A percentile compares a stretch with the other conserved stretches of the same genome.
Conservation (phyloP, 2,113 vertebrate genomes). For the Microtus oregoni region DNA sequence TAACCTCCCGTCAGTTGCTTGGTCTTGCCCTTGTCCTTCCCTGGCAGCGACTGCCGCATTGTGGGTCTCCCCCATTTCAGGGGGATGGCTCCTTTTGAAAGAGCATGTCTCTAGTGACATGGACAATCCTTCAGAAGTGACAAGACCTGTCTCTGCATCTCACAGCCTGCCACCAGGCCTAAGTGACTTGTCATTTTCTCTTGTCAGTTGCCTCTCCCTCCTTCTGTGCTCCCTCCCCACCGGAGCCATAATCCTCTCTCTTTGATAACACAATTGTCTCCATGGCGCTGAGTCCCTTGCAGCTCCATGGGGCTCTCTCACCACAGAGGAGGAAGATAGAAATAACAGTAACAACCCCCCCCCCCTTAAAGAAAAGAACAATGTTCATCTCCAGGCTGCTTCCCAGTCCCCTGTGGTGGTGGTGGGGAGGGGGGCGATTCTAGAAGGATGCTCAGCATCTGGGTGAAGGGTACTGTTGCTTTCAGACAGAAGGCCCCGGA, state of each 20-base stretch:
- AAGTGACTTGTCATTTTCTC: constrained; percentile 78
- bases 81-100: background rate
- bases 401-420: background rate
- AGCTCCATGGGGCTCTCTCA: background rate
- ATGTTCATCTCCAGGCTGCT: background rate
- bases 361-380: constrained; percentile 25
- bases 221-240: background rate
- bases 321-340: background rate
- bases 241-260: constrained; percentile 62
- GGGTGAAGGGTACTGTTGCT: background rate
- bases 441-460: background rate
- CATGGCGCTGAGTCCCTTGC: background rate
- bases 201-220: background rate
- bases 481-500: background rate
- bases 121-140: constrained; percentile 59
- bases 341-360: constrained; percentile 39
- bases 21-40: background rate
- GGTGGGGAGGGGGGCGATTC: background rate
- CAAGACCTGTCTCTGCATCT: constrained; percentile 64
- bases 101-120: constrained; percentile 33
- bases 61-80: background rate
- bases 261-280: constrained; percentile 67
- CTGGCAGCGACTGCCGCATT: background rate
- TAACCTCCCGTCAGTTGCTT: background rate
- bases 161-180: constrained; percentile 32